A percentile compares a stretch with the other conserved stretches of the same genome.
Evolutionary conservation across 2,797 vertebrate genomes (phyloP).

Genomic region (Gallinago solitaria): DNA sequence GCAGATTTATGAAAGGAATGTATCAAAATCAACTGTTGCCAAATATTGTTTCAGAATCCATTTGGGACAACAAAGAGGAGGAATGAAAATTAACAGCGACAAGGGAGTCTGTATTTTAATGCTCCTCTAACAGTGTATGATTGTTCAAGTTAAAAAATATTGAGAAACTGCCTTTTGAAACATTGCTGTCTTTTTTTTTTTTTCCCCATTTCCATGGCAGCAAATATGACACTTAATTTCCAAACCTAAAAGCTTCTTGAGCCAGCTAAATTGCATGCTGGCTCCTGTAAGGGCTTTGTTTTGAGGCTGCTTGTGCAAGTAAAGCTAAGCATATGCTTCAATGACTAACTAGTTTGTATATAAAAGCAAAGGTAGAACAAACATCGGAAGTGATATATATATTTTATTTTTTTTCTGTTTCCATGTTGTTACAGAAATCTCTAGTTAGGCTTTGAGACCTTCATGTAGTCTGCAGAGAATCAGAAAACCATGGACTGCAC

Average conservation of each 20-base stretch:
- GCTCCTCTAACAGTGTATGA: background rate
- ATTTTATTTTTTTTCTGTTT: background rate
- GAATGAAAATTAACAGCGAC: background rate
- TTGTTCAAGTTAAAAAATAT: background rate
- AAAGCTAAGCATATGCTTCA: background rate
- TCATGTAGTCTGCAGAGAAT: background rate
- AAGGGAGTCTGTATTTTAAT: background rate
- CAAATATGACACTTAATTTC: background rate
- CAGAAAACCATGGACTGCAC: background rate
- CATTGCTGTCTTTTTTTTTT: background rate
- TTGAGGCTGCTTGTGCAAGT: background rate
- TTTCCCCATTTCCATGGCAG: background rate
- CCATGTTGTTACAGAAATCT: background rate
- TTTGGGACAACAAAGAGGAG: background rate
- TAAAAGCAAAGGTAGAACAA: background rate
- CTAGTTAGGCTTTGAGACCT: background rate
- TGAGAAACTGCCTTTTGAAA: background rate
- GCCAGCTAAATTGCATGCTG: background rate
- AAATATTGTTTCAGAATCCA: background rate
- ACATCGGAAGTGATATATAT: background rate
- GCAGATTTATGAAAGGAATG: background rate
- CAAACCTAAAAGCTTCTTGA: background rate
- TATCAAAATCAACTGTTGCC: background rate
- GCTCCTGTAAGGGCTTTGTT: background rate
- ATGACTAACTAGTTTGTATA: background rate